These are phyloP conservation scores for Palaemon carinicauda DNA, from an alignment of 1,140 invertebrate species.

Conservation along the genomic window DNA sequence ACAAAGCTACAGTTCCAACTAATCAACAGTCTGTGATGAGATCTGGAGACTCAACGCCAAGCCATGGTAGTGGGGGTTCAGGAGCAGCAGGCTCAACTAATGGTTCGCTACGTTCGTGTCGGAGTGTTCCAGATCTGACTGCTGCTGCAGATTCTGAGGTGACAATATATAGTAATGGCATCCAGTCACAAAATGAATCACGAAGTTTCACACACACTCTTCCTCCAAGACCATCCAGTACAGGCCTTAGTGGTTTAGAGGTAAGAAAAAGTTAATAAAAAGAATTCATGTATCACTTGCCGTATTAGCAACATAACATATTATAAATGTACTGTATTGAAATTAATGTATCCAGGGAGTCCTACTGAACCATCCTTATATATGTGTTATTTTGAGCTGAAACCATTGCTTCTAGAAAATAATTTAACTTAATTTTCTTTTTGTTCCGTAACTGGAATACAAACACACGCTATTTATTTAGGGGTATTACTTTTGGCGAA, in stretches of 20 bases:
- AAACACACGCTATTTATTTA: too few relatives aligned
- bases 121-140: constrained; percentile 56
- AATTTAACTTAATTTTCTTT: too few relatives aligned
- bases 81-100: constrained; percentile 28
- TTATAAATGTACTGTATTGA: not conserved
- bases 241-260: constrained; percentile 42
- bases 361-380: too few relatives aligned
- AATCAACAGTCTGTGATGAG: constrained; percentile 20
- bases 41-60: constrained; percentile 43
- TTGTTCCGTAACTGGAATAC: too few relatives aligned
- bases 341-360: not conserved
- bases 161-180: constrained; percentile 13
- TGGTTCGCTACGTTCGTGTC: constrained; percentile 41
- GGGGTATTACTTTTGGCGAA: too few relatives aligned
- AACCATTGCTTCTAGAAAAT: too few relatives aligned
- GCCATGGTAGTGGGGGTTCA: constrained; percentile 34
- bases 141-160: constrained; percentile 55
- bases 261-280: not conserved
- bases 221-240: constrained; percentile 40
- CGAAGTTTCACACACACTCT: constrained; percentile 25
- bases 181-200: constrained; percentile 1
- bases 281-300: not conserved
- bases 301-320: too few relatives aligned
- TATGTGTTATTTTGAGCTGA: too few relatives aligned
- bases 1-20: constrained; percentile 8